Percentiles rank a stretch among this genome's conserved stretches.
phyloP scores from a whole-genome alignment of 92 coral and sea anemone species.

The Pocillopora grandis region DNA sequence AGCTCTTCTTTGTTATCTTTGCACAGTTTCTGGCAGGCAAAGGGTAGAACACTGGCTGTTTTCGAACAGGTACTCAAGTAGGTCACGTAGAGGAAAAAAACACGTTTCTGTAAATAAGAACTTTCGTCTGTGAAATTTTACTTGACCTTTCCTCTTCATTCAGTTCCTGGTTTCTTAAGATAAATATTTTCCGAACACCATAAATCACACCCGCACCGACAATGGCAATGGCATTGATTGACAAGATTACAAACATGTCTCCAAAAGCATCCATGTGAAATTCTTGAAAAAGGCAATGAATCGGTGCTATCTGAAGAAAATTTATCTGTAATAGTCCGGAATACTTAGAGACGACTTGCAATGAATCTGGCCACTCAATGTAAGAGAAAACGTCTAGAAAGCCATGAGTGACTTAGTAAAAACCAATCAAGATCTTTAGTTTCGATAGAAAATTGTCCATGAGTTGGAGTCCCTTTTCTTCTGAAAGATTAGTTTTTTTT shows the following conservation, averaged over 20 bases:
- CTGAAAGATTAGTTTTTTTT: neutral
- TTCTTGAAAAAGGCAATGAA: neutral
- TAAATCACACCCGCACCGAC: neutral
- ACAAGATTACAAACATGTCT: neutral
- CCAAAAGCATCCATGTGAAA: neutral
- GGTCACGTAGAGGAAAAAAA: neutral
- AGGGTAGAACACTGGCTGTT: neutral
- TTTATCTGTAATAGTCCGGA: neutral
- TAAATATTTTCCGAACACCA: neutral
- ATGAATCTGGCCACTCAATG: no score
- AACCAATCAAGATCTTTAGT: neutral
- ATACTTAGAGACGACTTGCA: neutral
- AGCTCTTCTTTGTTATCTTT: neutral
- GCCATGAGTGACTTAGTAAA: no score
- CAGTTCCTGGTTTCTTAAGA: neutral
- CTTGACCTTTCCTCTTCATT: neutral
- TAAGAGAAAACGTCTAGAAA: no score
- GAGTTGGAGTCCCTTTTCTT: neutral
- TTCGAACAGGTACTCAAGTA: neutral
- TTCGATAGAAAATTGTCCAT: neutral
- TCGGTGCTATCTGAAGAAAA: slow-evolving; percentile 3
- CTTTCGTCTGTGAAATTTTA: neutral
- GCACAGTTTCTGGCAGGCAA: neutral
- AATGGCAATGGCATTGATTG: neutral
- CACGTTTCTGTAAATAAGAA: neutral